Percentiles rank a stretch among this genome's conserved stretches.
Conservation (phyloP, 92 coral and sea anemone genomes). For the Palythoa heliodiscus region DNA sequence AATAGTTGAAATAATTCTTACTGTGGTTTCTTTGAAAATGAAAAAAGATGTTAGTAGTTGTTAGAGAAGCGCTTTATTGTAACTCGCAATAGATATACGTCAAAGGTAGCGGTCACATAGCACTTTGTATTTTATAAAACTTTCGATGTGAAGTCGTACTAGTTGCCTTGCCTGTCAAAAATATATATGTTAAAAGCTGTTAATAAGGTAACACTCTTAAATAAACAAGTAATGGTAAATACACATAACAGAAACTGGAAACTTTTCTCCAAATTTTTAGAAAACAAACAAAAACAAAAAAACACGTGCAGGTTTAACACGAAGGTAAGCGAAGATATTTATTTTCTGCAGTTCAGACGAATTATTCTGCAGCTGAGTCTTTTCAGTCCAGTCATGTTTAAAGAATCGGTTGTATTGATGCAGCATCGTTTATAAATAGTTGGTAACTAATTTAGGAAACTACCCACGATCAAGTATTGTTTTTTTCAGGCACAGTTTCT, state of each 20-base stretch:
- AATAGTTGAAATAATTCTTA: not conserved
- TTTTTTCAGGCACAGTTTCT: not conserved
- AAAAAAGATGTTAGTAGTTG: not conserved
- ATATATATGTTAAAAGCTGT: not conserved
- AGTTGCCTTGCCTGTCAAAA: not conserved
- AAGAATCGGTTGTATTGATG: not conserved
- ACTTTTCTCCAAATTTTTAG: not conserved
- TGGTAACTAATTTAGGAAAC: not conserved
- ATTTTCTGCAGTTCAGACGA: not conserved
- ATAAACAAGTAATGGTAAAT: not conserved
- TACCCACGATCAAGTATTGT: not conserved
- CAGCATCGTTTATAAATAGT: not conserved
- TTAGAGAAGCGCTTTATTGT: not conserved
- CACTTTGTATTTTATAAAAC: not conserved
- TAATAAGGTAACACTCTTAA: not conserved
- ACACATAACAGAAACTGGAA: not conserved
- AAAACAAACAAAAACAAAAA: not conserved
- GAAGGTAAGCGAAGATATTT: not conserved
- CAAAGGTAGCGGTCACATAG: not conserved
- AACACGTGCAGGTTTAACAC: not conserved
- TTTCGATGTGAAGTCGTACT: not conserved
- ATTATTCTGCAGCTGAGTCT: not conserved
- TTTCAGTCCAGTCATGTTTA: too few species aligned
- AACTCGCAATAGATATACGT: not conserved
- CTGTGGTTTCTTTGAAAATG: not conserved